Percentiles rank a stretch among this genome's conserved stretches.
Evolutionary conservation across 2,797 vertebrate species (phyloP).

Genomic region (Denticeps clupeoides): DNA sequence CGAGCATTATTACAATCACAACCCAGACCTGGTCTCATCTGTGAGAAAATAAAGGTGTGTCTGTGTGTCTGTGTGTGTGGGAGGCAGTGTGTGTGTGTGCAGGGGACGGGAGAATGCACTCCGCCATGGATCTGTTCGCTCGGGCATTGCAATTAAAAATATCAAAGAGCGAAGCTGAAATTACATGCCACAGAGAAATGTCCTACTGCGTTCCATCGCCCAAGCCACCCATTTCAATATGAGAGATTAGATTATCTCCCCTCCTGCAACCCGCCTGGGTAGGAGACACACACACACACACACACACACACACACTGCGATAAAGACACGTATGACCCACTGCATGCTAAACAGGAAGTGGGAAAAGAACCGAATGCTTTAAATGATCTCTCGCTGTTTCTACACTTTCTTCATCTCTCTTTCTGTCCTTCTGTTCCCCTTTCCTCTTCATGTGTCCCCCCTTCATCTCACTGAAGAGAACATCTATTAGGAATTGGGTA

Average conservation of each 20-base stretch:
- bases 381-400: too few relatives aligned
- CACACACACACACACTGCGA: neutral
- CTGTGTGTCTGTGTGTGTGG: neutral
- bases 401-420: neutral
- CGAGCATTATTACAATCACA: too few relatives aligned
- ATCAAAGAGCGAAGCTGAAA: slow-evolving; percentile 20
- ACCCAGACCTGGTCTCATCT: too few relatives aligned
- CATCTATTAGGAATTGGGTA: too few relatives aligned
- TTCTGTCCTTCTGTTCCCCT: neutral
- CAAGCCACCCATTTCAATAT: slow-evolving; percentile 23
- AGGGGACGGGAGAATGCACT: neutral
- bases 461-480: too few relatives aligned
- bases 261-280: slow-evolving; percentile 18
- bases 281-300: slow-evolving; percentile 9
- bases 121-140: slow-evolving; percentile 15
- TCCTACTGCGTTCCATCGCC: slow-evolving; percentile 11
- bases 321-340: slow-evolving; percentile 1
- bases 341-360: neutral
- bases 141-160: slow-evolving; percentile 23
- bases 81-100: too few relatives aligned
- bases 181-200: slow-evolving; percentile 10
- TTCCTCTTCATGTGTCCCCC: neutral
- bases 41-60: neutral
- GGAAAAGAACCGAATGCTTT: neutral
- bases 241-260: slow-evolving; percentile 24